A percentile compares a stretch with the other conserved stretches of the same genome.
Evolutionary conservation across 2,888 invertebrate species (phyloP).

Genomic region (Hyposoter didymator): DNA sequence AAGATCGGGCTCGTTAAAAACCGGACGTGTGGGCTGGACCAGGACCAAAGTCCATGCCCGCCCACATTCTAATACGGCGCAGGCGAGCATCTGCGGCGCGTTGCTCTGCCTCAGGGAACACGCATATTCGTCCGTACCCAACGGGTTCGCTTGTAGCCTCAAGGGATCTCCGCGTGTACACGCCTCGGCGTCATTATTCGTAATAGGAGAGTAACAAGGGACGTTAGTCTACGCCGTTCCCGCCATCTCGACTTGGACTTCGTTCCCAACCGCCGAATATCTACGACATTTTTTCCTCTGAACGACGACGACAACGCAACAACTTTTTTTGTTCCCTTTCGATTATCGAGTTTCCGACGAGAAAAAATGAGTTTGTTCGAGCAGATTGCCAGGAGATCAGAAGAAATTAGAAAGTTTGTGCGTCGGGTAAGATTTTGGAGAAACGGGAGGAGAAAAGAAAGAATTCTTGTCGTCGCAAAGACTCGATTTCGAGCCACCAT

Average conservation of each 20-base stretch:
- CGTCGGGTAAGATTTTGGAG: constrained; percentile 21
- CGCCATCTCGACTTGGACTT: not conserved
- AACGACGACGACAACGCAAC: not conserved
- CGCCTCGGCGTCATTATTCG: constrained; percentile 60
- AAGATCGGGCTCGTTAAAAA: constrained; percentile 18
- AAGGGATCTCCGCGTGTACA: constrained; percentile 41
- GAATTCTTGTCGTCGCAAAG: not conserved
- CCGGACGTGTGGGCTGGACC: constrained; percentile 59
- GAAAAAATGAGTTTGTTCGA: constrained; percentile 78
- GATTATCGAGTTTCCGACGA: constrained; percentile 62
- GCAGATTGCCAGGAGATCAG: constrained; percentile 76
- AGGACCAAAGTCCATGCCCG: constrained; percentile 25
- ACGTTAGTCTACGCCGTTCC: constrained; percentile 43
- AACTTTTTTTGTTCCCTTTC: not conserved
- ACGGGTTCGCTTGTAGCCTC: not conserved
- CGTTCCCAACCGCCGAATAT: not conserved
- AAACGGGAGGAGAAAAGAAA: not conserved
- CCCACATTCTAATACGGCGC: constrained; percentile 35
- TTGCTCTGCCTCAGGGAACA: not conserved
- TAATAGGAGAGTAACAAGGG: constrained; percentile 76
- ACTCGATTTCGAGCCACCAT: not conserved
- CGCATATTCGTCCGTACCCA: not conserved
- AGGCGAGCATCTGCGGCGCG: constrained; percentile 4
- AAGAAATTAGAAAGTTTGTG: constrained; percentile 67
- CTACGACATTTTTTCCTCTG: not conserved